Conservation (phyloP, 2,797 vertebrate species). For the Phaenicophaeus curvirostris region DNA sequence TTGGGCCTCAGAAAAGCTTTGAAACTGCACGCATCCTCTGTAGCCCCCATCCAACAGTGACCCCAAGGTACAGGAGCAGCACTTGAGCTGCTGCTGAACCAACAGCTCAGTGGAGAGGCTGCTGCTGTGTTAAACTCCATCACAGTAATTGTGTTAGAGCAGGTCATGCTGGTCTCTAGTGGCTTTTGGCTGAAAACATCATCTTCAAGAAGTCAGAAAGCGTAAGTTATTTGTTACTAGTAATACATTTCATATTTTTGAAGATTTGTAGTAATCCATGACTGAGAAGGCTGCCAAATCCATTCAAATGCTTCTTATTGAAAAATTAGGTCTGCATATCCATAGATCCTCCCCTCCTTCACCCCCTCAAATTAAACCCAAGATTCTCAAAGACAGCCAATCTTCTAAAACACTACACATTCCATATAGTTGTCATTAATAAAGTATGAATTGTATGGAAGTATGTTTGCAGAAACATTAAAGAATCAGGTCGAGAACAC, state of each 20-base stretch:
- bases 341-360: neutral
- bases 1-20: neutral
- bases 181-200: neutral
- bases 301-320: conserved; percentile 37
- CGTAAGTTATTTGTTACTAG: neutral
- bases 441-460: conserved; percentile 38
- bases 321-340: conserved; percentile 20
- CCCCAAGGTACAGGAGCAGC: neutral
- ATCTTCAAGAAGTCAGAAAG: conserved; percentile 15
- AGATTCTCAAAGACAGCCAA: conserved; percentile 33
- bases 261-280: conserved; percentile 12
- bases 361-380: conserved; percentile 11
- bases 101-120: accelerated
- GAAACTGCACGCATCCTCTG: no score
- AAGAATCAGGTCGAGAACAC: conserved; percentile 30
- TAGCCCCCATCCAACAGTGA: neutral
- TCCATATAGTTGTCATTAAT: conserved; percentile 30
- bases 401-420: neutral
- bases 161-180: neutral
- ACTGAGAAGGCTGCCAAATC: conserved; percentile 17
- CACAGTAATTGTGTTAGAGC: neutral
- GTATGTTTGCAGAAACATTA: neutral
- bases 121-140: neutral
- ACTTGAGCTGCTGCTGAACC: neutral
- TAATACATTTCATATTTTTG: conserved; percentile 30